These are phyloP conservation scores for Caenorhabditis sp. DNA, from an alignment of 2,888 invertebrate species.

Conservation along the genomic window DNA sequence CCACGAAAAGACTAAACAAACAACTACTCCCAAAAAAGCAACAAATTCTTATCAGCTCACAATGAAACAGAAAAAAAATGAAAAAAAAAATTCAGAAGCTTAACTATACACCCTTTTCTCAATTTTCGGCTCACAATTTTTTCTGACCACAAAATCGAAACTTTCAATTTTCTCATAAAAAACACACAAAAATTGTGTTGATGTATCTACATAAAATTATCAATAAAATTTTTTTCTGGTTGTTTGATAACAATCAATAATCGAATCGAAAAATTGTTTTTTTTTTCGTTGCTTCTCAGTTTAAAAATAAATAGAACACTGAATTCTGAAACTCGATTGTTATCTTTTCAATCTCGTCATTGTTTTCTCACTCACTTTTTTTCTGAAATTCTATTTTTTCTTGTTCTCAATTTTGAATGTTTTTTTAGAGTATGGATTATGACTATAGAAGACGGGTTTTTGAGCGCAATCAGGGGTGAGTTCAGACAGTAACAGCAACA, in stretches of 20 bases:
- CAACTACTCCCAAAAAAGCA: background rate
- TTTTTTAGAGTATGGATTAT: conserved; percentile 21
- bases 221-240: background rate
- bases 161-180: no score
- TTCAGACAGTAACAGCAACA: conserved; percentile 1
- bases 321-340: conserved; percentile 5
- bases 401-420: background rate
- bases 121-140: no score
- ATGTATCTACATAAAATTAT: background rate
- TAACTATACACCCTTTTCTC: no score
- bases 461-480: conserved; percentile 31
- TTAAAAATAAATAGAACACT: background rate
- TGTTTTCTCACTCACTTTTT: conserved; percentile 13
- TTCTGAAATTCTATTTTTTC: conserved; percentile 14
- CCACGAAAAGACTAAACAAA: background rate
- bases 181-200: background rate
- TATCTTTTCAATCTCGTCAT: conserved; percentile 7
- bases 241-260: conserved; percentile 1
- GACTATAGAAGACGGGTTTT: conserved; percentile 41
- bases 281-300: conserved; percentile 3
- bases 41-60: background rate
- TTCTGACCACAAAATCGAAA: no score
- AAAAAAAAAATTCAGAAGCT: no score
- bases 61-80: background rate
- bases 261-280: background rate